Percentiles rank a stretch among this genome's conserved stretches.
phyloP scores from a whole-genome alignment of 64 coral and sea anemone genomes.

The Stylophora pistillata region DNA sequence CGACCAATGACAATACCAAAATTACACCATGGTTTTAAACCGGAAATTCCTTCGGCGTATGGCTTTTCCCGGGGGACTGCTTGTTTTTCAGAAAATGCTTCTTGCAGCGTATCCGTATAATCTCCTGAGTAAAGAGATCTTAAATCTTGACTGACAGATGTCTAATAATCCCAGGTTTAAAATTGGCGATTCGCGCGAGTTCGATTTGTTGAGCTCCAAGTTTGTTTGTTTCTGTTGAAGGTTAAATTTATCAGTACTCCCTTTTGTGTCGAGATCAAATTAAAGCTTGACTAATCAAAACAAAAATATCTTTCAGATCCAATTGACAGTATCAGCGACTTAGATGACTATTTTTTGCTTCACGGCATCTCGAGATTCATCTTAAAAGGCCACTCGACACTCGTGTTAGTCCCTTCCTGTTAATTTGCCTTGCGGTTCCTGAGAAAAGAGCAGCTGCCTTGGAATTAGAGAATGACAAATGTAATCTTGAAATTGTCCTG shows the following conservation, averaged over 20 bases:
- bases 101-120: not conserved
- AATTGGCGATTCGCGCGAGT: not conserved
- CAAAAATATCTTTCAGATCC: not conserved
- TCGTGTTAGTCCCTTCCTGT: conserved; percentile 10
- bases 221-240: not conserved
- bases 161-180: not conserved
- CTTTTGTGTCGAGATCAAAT: conserved; percentile 18
- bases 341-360: not conserved
- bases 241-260: not conserved
- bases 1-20: conserved; percentile 14
- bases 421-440: not conserved
- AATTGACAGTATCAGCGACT: conserved; percentile 9
- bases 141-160: not conserved
- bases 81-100: conserved; percentile 17
- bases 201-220: not conserved
- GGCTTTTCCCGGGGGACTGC: conserved; percentile 2
- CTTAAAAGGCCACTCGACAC: conserved; percentile 10
- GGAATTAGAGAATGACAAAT: not conserved
- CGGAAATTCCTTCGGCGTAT: conserved; percentile 39
- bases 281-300: not conserved
- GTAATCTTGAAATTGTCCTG: not conserved
- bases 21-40: conserved; percentile 28
- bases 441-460: not conserved
- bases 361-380: conserved; percentile 1
- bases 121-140: not conserved